phyloP scores from a whole-genome alignment of 2,888 invertebrate species.

The Drosophila multiciliata region DNA sequence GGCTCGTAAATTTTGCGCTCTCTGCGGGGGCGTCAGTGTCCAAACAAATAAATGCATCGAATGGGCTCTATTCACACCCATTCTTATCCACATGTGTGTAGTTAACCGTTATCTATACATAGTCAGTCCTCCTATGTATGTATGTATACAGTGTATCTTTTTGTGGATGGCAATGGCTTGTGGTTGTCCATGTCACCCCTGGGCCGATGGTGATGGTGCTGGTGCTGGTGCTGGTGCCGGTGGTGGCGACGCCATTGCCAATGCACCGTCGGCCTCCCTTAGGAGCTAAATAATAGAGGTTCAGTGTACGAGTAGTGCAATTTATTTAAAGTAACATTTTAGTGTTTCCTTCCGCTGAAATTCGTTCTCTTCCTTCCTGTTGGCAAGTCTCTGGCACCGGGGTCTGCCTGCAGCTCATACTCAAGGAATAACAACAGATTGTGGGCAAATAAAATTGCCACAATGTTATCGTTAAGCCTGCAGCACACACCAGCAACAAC shows the following conservation, averaged over 20 bases:
- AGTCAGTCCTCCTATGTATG: background rate
- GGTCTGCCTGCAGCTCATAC: conserved; percentile 22
- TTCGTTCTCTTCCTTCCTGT: conserved; percentile 83
- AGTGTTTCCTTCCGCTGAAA: conserved; percentile 83
- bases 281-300: conserved; percentile 61
- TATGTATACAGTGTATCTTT: conserved; percentile 46
- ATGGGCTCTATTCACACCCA: conserved; percentile 29
- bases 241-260: conserved; percentile 46
- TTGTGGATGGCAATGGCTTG: conserved; percentile 50
- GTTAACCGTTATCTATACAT: conserved; percentile 12
- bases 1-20: conserved; percentile 69
- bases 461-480: conserved; percentile 74
- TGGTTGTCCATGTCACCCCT: conserved; percentile 75
- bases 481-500: conserved; percentile 53
- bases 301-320: conserved; percentile 63
- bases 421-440: conserved; percentile 69
- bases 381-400: conserved; percentile 42
- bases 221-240: conserved; percentile 59
- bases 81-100: conserved; percentile 25
- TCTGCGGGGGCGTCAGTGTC: conserved; percentile 66
- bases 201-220: conserved; percentile 31
- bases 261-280: conserved; percentile 60
- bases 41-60: conserved; percentile 73
- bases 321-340: conserved; percentile 82
- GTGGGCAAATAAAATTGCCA: conserved; percentile 75